Percentiles rank a stretch among this genome's conserved stretches.
phyloP scores from a whole-genome alignment of 2,113 vertebrate genomes.

The Gymnocephalus cernua region DNA sequence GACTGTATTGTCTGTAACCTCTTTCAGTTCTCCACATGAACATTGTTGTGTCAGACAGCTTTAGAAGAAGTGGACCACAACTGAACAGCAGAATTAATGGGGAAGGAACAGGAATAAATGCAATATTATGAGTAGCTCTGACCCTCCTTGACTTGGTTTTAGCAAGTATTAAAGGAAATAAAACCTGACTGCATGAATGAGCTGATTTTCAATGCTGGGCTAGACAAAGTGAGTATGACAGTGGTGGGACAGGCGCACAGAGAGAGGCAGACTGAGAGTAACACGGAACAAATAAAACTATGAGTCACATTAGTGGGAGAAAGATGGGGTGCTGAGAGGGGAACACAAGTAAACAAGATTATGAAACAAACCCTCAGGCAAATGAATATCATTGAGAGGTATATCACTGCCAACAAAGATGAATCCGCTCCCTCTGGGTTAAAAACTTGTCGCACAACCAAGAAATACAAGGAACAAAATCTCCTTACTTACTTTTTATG shows the following conservation, averaged over 20 bases:
- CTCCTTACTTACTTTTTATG: constrained; percentile 36
- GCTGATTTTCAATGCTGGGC: constrained; percentile 40
- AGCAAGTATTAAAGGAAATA: constrained; percentile 60
- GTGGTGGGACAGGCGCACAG: constrained; percentile 20
- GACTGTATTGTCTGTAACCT: constrained; percentile 51
- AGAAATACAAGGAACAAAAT: constrained; percentile 44
- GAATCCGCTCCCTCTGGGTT: constrained; percentile 66
- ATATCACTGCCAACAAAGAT: constrained; percentile 74
- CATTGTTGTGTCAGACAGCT: constrained; percentile 43
- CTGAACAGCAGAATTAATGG: constrained; percentile 31
- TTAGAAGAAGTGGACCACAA: constrained; percentile 23
- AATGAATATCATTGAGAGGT: constrained; percentile 77
- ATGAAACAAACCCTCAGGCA: constrained; percentile 78
- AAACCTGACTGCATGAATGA: constrained; percentile 55
- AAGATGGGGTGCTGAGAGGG: constrained; percentile 69
- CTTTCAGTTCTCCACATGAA: constrained; percentile 37
- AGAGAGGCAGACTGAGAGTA: constrained; percentile 45
- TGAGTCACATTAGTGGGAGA: constrained; percentile 78
- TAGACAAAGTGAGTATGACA: constrained; percentile 54
- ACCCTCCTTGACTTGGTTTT: constrained; percentile 37
- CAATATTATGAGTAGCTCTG: constrained; percentile 7
- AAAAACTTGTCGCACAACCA: constrained; percentile 54
- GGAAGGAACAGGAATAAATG: constrained; percentile 44
- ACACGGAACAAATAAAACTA: constrained; percentile 71
- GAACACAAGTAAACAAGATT: constrained; percentile 82